These are phyloP conservation scores for Pogonomyrmex barbatus DNA, from an alignment of 1,140 invertebrate species.

Conservation along the genomic window DNA sequence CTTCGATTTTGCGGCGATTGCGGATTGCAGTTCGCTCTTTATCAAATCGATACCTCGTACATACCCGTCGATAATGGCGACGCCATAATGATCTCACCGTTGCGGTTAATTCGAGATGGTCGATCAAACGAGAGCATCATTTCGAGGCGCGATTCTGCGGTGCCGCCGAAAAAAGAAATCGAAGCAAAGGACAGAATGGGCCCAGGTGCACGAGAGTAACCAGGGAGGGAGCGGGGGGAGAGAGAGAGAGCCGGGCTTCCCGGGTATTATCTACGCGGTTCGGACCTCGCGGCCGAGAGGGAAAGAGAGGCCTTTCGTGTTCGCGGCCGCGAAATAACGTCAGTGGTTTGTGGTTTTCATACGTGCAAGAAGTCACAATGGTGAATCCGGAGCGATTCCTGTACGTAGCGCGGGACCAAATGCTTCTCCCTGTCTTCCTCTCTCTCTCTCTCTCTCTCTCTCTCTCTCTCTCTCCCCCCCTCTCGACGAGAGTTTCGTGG, in stretches of 20 bases:
- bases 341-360: constrained; percentile 79
- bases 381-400: constrained; percentile 68
- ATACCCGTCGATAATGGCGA: constrained; percentile 30
- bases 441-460: not conserved
- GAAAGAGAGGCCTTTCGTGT: constrained; percentile 69
- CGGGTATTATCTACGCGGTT: constrained; percentile 68
- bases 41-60: constrained; percentile 49
- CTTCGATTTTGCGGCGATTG: constrained; percentile 18
- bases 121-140: constrained; percentile 70
- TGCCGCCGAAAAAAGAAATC: constrained; percentile 35
- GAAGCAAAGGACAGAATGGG: constrained; percentile 2
- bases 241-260: not conserved
- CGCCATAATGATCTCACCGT: constrained; percentile 53
- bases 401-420: constrained; percentile 63
- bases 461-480: not conserved
- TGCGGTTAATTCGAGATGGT: constrained; percentile 43
- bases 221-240: not conserved
- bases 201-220: constrained; percentile 49
- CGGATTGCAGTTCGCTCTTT: constrained; percentile 38
- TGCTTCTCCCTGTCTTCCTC: constrained; percentile 32
- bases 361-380: constrained; percentile 79
- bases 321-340: constrained; percentile 78
- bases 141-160: constrained; percentile 51
- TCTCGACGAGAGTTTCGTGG: constrained; percentile 7
- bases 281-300: constrained; percentile 54